phyloP scores from a whole-genome alignment of 1,140 invertebrate genomes.

The Phthorimaea operculella region DNA sequence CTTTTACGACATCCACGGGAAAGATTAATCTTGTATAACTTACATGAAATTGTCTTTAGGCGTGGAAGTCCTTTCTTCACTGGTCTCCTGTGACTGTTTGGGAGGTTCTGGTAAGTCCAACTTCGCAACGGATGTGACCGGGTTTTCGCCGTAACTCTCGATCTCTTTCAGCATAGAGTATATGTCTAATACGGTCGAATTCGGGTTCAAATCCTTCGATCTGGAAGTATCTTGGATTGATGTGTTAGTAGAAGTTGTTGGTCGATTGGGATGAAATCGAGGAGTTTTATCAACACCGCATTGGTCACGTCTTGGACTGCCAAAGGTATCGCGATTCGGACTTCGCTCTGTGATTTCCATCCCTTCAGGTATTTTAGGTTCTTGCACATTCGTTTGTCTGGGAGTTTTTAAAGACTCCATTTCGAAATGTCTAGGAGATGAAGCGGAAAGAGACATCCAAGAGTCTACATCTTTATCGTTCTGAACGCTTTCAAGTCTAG shows the following conservation, averaged over 20 bases:
- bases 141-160: constrained; percentile 57
- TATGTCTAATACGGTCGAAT: constrained; percentile 60
- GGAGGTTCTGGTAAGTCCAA: constrained; percentile 13
- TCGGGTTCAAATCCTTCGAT: constrained; percentile 39
- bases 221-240: constrained; percentile 16
- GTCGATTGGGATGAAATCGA: not conserved
- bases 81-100: constrained; percentile 17
- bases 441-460: constrained; percentile 60
- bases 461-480: constrained; percentile 64
- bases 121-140: constrained; percentile 30
- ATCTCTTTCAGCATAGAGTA: constrained; percentile 66
- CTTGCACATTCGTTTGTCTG: constrained; percentile 1
- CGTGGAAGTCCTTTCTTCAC: constrained; percentile 32
- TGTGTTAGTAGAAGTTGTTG: constrained; percentile 1
- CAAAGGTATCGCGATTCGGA: no score
- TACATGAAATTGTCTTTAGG: constrained; percentile 57
- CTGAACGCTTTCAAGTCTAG: constrained; percentile 53
- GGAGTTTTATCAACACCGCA: constrained; percentile 8
- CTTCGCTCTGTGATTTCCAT: constrained; percentile 15
- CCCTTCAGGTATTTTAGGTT: constrained; percentile 29
- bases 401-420: not conserved
- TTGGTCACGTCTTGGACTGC: constrained; percentile 7
- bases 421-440: constrained; percentile 36
- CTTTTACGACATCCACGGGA: no score
- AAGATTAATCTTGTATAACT: not conserved